phyloP scores from a whole-genome alignment of 1,140 invertebrate genomes.

The Phortica variegata region DNA sequence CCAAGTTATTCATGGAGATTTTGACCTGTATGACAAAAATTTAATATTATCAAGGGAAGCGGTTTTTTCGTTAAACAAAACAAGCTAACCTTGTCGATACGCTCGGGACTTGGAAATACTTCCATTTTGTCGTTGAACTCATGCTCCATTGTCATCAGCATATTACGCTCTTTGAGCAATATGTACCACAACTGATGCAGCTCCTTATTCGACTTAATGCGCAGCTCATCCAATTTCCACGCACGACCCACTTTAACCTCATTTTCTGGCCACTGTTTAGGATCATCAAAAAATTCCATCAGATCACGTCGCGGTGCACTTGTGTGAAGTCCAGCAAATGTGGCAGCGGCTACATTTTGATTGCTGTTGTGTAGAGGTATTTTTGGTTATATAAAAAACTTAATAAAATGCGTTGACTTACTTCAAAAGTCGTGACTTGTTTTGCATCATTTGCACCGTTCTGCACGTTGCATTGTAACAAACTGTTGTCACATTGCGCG shows the following conservation, averaged over 20 bases:
- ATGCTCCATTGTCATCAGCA: constrained; percentile 95
- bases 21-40: constrained; percentile 60
- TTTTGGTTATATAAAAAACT: constrained; percentile 34
- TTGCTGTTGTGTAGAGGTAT: constrained; percentile 12
- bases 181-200: constrained; percentile 98
- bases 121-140: constrained; percentile 69
- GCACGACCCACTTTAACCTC: constrained; percentile 82
- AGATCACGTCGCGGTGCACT: constrained; percentile 57
- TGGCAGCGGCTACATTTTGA: constrained; percentile 9
- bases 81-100: constrained; percentile 86
- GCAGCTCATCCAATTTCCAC: constrained; percentile 88
- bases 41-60: background rate
- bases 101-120: constrained; percentile 91
- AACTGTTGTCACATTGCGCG: constrained; percentile 13
- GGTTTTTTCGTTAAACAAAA: background rate
- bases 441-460: constrained; percentile 16
- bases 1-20: constrained; percentile 94
- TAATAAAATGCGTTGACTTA: background rate
- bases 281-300: constrained; percentile 92
- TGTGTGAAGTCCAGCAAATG: constrained; percentile 24
- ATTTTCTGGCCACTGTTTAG: constrained; percentile 80
- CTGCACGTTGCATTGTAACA: constrained; percentile 17
- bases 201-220: constrained; percentile 94
- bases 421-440: constrained; percentile 20
- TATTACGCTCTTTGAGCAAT: constrained; percentile 93